These are phyloP conservation scores for Drosophila macrospina DNA, from an alignment of 2,888 invertebrate genomes.

Conservation along the genomic window DNA sequence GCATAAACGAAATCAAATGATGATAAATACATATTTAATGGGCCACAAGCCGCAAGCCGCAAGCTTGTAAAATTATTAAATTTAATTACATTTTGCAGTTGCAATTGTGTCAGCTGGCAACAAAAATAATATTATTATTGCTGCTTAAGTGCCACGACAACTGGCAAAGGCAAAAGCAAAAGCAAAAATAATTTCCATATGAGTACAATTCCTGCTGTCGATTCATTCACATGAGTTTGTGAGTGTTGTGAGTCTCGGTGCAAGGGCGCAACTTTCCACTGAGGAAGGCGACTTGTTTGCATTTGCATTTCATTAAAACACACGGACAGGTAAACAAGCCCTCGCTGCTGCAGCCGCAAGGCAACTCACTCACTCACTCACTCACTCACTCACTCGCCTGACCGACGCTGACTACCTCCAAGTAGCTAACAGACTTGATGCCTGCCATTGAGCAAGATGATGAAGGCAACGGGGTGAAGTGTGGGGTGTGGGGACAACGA, in stretches of 20 bases:
- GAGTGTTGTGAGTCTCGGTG: constrained; percentile 1
- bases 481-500: background rate
- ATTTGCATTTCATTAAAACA: constrained; percentile 80
- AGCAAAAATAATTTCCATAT: constrained; percentile 19
- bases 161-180: constrained; percentile 5
- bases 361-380: constrained; percentile 9
- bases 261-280: constrained; percentile 29
- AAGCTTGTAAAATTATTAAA: constrained; percentile 43
- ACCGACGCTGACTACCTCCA: constrained; percentile 45
- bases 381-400: constrained; percentile 39
- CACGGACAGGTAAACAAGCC: constrained; percentile 64
- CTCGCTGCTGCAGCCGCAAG: constrained; percentile 18
- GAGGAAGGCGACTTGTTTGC: constrained; percentile 52
- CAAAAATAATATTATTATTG: constrained; percentile 57
- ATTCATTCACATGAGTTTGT: constrained; percentile 10
- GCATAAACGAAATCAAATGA: constrained; percentile 54
- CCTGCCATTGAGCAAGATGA: constrained; percentile 36
- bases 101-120: constrained; percentile 48
- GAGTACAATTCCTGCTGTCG: constrained; percentile 8
- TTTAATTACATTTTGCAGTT: constrained; percentile 55
- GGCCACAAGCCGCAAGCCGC: constrained; percentile 22
- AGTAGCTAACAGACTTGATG: constrained; percentile 40
- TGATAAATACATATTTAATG: constrained; percentile 70
- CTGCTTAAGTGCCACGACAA: constrained; percentile 55
- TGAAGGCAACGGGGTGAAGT: background rate